Evolutionary conservation across 2,113 vertebrate genomes (phyloP), one percentile per base, ranked within the genome.

Genomic region (Triplophysa siluroides): DNA sequence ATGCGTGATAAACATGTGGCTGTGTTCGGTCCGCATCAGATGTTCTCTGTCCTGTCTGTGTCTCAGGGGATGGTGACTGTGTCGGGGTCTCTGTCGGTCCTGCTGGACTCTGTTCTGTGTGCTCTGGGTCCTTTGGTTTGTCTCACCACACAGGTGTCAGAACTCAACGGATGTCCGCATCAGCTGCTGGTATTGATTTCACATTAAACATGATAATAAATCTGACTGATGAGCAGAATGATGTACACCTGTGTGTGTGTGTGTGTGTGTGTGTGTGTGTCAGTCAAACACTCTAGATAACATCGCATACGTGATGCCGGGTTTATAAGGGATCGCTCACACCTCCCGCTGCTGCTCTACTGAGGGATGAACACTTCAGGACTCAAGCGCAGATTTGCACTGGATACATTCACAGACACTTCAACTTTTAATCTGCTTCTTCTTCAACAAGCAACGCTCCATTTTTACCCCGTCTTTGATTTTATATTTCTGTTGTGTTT

Each of bases 221-320:
- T 29, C 45, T 21, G 6, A 23, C 10, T 45, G 21, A 18, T 54
- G 2, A 33, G 10, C 29, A 24, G 45, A 76, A 21, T 43, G 13
- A 54, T 43, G 4, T 10, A 19, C 12, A 13, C n/a, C 6, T 21
- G 6, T 4, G 19, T 68, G 41, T 45, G 18, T 74, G 19, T 76
- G 50, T 45, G 18, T 74, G 19, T 76, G 50, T 72, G 14, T 5
- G 68, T 61, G 29, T 33, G 29, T 33, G 2, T 6, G n/a, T 74
- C 84, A 99, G 98, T 94, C 93, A 26, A 95, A 95, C 78, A 96
- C 97, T 71, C 88, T 99, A 87, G 97, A 98, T 89, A 99, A 99
- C 92, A 96, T 99, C 76, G 93, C 94, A 70, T 99, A 98, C 86
- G 91, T 99, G 89, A 98, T 98, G 96, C 93, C 93, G 10, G 92